A percentile compares a stretch with the other conserved stretches of the same genome.
These are phyloP conservation scores for Notothenia rossii DNA, from an alignment of 2,113 vertebrate genomes.

Conservation along the genomic window DNA sequence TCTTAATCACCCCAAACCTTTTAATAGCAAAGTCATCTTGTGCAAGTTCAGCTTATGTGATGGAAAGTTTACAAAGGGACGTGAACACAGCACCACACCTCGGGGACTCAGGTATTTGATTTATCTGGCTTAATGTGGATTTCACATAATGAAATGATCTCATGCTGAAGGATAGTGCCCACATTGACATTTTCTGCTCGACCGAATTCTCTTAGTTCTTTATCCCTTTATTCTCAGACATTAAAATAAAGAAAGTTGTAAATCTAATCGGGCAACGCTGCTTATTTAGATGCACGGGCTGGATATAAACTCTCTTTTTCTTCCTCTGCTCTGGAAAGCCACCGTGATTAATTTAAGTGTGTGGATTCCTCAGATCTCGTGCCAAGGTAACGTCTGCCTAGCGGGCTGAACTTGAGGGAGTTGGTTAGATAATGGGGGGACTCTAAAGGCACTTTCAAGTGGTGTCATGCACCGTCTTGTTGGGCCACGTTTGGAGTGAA, in stretches of 20 bases:
- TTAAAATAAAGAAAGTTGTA: not conserved
- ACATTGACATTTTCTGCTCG: slow-evolving; percentile 52
- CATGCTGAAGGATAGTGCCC: slow-evolving; percentile 60
- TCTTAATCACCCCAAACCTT: slow-evolving; percentile 27
- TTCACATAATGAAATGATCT: slow-evolving; percentile 64
- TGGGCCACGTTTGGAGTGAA: slow-evolving; percentile 33
- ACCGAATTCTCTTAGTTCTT: slow-evolving; percentile 35
- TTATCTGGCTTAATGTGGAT: slow-evolving; percentile 50
- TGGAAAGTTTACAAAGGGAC: slow-evolving; percentile 22
- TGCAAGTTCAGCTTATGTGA: slow-evolving; percentile 54
- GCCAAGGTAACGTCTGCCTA: slow-evolving; percentile 69
- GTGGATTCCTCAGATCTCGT: slow-evolving; percentile 57
- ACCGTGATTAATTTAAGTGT: slow-evolving; percentile 57
- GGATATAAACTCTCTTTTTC: slow-evolving; percentile 25
- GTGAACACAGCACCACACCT: slow-evolving; percentile 38
- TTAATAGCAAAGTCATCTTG: slow-evolving; percentile 44
- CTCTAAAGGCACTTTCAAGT: slow-evolving; percentile 59
- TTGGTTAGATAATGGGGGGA: slow-evolving; percentile 63
- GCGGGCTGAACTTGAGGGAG: slow-evolving; percentile 62
- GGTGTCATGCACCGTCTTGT: slow-evolving; percentile 74
- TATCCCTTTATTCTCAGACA: slow-evolving; percentile 10
- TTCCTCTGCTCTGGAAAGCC: slow-evolving; percentile 33
- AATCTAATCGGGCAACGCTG: slow-evolving; percentile 27
- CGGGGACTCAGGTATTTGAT: slow-evolving; percentile 42
- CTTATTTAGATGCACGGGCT: slow-evolving; percentile 32